A percentile compares a stretch with the other conserved stretches of the same genome.
These are phyloP conservation scores for Lathronympha strigana DNA, from an alignment of 2,888 invertebrate species.

Conservation along the genomic window DNA sequence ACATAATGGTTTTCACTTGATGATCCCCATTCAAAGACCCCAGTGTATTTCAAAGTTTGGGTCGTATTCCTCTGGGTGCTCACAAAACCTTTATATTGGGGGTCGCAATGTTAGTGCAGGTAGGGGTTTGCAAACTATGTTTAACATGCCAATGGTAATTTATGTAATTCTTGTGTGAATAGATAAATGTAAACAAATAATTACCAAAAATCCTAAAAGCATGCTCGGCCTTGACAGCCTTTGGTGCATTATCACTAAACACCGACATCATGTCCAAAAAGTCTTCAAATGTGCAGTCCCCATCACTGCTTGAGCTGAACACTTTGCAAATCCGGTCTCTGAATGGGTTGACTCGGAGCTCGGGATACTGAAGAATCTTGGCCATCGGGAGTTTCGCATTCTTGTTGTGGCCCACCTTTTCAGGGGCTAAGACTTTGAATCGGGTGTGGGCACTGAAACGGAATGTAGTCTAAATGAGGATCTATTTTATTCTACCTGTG, in stretches of 20 bases:
- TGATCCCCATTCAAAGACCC: no score
- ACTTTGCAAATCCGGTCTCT: conserved; percentile 95
- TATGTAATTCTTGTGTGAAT: no score
- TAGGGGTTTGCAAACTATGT: no score
- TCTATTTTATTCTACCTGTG: no score
- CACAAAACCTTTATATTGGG: no score
- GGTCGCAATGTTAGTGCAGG: no score
- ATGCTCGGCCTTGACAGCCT: conserved; percentile 96
- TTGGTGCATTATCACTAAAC: conserved; percentile 95
- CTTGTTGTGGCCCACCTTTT: conserved; percentile 94
- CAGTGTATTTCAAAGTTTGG: no score
- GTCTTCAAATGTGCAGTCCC: conserved; percentile 97
- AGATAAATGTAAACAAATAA: no score
- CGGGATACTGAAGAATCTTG: conserved; percentile 93
- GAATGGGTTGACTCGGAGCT: conserved; percentile 95
- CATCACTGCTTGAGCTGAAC: conserved; percentile 94
- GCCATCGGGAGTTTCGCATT: conserved; percentile 94
- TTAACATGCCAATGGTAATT: no score
- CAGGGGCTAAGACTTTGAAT: conserved; percentile 94
- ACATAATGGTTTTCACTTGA: no score
- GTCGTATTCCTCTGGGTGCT: no score
- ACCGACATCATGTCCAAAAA: conserved; percentile 99
- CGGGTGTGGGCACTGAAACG: conserved; percentile 92
- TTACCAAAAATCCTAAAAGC: conserved; percentile 98
- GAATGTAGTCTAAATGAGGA: background rate